Evolutionary conservation across 1,140 invertebrate genomes (phyloP), one percentile per base, ranked within the genome.

Genomic region (Aleiodes sp.): DNA sequence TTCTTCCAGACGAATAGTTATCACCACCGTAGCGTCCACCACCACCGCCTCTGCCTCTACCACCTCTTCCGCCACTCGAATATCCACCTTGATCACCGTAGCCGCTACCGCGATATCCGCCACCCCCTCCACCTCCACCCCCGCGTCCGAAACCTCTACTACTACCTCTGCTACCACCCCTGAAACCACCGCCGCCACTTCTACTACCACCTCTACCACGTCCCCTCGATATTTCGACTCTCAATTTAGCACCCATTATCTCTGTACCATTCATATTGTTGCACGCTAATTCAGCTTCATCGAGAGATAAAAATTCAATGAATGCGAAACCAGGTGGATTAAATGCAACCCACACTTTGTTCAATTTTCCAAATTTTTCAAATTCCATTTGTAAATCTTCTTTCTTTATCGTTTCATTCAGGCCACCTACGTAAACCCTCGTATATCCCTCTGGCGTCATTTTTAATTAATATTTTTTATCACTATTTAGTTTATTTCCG

Each of bases 311-410:
- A 89, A 98, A 99, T 87, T 99, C 97, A 79, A 99, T 94, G 89
- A 99, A 99, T 61, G 98, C 98, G 89, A 99, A 99, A 74, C 97
- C 96, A 76, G 92, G 95, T 73, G 95, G 96, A 85, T 97, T 97
- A 81, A 96, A 92, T 31, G 96, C 96, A 69, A 98, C 95, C 96
- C 96, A 98, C 43, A 98, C 96, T 83, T 93, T 99, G 87, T 94
- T 96, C 78, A 96, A 89, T 87, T 95, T 95, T 60, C 97, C 97
- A 87, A 94, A 98, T 87, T 93, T 93, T 76, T 93, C 91, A 82
- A 94, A 95, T 81, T 94, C 91, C 81, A 90, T 88, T 81, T 96
- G 94, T 35, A 96, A 84, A 83, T 96, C 94, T 86, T 96, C 94
- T 80, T 95, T 95, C 84, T 94, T 95, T 76, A 95, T 91, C 78